Percentiles rank a stretch among this genome's conserved stretches.
phyloP scores from a whole-genome alignment of 2,797 vertebrate genomes.

The Crypturellus tataupa region DNA sequence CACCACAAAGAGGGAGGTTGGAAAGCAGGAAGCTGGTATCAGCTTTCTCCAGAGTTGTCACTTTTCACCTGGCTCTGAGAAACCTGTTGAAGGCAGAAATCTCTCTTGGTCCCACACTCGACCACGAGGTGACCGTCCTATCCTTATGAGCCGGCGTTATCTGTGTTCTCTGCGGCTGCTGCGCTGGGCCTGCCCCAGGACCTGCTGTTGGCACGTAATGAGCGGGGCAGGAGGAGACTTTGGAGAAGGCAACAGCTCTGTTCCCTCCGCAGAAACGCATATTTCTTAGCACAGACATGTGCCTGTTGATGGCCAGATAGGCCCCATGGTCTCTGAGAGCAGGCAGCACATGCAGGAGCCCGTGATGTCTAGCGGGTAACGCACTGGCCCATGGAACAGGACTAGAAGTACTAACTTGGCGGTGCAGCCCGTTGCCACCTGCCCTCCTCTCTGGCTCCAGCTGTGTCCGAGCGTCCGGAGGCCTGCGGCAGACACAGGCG shows the following conservation, averaged over 20 bases:
- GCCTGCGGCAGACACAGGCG: not conserved
- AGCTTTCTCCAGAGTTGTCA: not conserved
- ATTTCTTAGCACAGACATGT: not conserved
- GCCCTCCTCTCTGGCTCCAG: not conserved
- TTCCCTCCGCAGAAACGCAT: not conserved
- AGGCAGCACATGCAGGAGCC: accelerated
- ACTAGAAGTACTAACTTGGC: not conserved
- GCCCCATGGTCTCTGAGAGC: not conserved
- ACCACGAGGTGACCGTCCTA: not conserved
- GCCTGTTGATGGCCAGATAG: not conserved
- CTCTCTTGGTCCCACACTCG: not conserved
- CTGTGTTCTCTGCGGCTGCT: not conserved
- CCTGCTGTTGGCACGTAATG: not conserved
- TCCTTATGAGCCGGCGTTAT: not conserved
- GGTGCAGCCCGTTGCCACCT: not conserved
- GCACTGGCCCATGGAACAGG: not conserved
- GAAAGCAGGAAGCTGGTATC: not conserved
- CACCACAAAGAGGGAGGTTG: not conserved
- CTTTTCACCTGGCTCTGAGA: not conserved
- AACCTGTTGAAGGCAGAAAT: not conserved
- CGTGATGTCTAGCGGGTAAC: not conserved
- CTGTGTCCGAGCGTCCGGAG: not conserved
- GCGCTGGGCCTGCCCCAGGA: not conserved
- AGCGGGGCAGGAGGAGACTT: not conserved
- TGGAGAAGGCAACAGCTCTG: not conserved